Base-by-base conservation (phyloP, 2,113 vertebrate genomes). In the Sphaerodactylus townsendi region DNA sequence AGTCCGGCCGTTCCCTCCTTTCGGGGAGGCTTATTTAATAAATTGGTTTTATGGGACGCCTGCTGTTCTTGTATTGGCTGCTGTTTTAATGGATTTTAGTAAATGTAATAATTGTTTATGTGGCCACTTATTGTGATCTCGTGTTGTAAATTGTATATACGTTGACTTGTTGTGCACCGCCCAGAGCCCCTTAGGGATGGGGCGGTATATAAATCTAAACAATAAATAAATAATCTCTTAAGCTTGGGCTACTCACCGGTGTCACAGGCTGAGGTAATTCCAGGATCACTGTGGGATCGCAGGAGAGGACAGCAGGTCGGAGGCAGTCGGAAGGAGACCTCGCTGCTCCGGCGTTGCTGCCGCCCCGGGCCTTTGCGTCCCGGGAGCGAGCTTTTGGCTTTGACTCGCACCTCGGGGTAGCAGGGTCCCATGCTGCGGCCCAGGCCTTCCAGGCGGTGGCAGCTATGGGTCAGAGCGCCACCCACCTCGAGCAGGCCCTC, bases 241-340 rank as follows among this genome's bases (percentile, higher is more conserved):
- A 28, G 65, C 3, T 10, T 41, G 59, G 9, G 44, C 86, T 72
- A 91, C 92, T 70, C 89, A 98, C 98, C 97, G 33, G 94, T 95
- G 3, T 89, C 91, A 11, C 92, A 90, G 0, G 93, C 96, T 11
- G 89, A 95, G 86, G 94, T 89, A 37, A 99, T 94, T 1, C 97
- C 97, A 0, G 98, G 98, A 88, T 99, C 98, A 14, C 98, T 99
- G 94, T 98, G 98, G 0, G 98, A 98, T 93, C 98, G 95, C 35
- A 97, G 56, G n/a, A 96, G 94, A 19, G 86, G 93, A 81, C 90
- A 88, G 13, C 76, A 78, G 62, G 93, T 37, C 0, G 95, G 93
- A 1, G 95, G 94, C 1, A 95, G 91, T 13, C 93, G 95, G 70
- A 94, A 95, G 77, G 96, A 96, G 70, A 93, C 96, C 46, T 96